Conservation (phyloP, 2,113 vertebrate species). For the Thryonomys swinderianus region DNA sequence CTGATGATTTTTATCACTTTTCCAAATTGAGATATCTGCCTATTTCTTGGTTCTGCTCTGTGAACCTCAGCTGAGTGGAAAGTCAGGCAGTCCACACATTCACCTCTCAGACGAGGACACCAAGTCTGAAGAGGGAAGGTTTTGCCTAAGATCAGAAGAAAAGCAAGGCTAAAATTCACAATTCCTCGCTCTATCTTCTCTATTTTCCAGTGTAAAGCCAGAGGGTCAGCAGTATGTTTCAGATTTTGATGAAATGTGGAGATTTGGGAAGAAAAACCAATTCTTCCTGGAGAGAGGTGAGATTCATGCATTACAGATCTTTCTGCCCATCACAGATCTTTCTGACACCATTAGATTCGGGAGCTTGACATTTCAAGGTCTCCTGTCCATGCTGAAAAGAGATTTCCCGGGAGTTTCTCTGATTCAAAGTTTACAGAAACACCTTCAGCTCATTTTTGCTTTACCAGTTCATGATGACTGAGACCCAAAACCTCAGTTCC, state of each 20-base stretch:
- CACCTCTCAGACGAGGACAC: background rate
- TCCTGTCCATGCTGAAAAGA: background rate
- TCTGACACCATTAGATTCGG: background rate
- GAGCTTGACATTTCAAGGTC: background rate
- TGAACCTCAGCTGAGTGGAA: background rate
- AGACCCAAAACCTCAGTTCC: background rate
- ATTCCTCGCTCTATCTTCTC: background rate
- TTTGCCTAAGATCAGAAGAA: background rate
- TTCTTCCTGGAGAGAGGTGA: background rate
- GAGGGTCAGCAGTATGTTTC: background rate
- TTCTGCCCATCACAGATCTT: no score
- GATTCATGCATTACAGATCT: background rate
- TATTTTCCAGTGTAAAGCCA: background rate
- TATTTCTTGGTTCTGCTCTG: constrained; percentile 2
- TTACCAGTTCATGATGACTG: background rate
- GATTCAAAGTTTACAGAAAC: background rate
- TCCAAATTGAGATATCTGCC: background rate
- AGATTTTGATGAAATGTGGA: background rate
- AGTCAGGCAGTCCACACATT: background rate
- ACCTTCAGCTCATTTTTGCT: background rate
- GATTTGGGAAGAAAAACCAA: background rate
- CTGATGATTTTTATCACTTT: background rate
- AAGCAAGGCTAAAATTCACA: background rate
- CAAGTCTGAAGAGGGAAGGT: background rate
- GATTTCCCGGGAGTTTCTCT: background rate